Percentiles rank a stretch among this genome's conserved stretches.
Evolutionary conservation across 2,797 vertebrate genomes (phyloP).

Genomic region (Acanthornis magna): DNA sequence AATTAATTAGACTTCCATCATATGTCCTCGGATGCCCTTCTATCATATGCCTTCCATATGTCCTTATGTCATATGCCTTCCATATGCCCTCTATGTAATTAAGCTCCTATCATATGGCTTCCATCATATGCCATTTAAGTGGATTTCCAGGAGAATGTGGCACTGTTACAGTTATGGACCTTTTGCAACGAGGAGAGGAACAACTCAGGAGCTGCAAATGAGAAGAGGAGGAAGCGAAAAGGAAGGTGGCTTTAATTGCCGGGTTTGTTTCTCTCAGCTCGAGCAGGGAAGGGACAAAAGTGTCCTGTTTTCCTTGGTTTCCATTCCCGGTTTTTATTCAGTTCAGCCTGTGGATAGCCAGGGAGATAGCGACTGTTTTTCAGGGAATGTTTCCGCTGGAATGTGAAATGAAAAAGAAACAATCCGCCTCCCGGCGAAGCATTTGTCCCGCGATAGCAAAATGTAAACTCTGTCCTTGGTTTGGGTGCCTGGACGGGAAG

Average conservation of each 20-base stretch:
- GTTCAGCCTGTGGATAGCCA: not conserved
- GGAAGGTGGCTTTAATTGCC: not conserved
- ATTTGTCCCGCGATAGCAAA: not conserved
- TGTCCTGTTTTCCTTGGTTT: not conserved
- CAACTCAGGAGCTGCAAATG: not conserved
- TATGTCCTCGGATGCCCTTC: slow-evolving; percentile 69
- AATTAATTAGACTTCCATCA: slow-evolving; percentile 70
- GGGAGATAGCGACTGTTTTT: not conserved
- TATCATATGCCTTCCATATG: slow-evolving; percentile 72
- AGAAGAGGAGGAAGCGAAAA: not conserved
- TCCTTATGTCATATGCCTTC: slow-evolving; percentile 70
- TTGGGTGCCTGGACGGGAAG: not conserved
- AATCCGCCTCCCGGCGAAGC: not conserved
- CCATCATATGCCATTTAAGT: slow-evolving; percentile 68
- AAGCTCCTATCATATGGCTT: slow-evolving; percentile 70
- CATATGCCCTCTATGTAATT: slow-evolving; percentile 71
- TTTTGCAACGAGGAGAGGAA: slow-evolving; percentile 20
- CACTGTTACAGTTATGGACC: slow-evolving; percentile 53
- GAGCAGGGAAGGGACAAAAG: not conserved
- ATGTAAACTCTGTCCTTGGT: not conserved
- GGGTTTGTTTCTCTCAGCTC: not conserved
- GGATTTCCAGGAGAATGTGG: slow-evolving; percentile 62
- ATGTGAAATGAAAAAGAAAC: not conserved
- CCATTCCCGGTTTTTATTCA: not conserved
- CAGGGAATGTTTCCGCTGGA: not conserved